Evolutionary conservation across 2,888 invertebrate species (phyloP), one percentile per base, ranked within the genome.

Genomic region (Rhagonycha fulva): DNA sequence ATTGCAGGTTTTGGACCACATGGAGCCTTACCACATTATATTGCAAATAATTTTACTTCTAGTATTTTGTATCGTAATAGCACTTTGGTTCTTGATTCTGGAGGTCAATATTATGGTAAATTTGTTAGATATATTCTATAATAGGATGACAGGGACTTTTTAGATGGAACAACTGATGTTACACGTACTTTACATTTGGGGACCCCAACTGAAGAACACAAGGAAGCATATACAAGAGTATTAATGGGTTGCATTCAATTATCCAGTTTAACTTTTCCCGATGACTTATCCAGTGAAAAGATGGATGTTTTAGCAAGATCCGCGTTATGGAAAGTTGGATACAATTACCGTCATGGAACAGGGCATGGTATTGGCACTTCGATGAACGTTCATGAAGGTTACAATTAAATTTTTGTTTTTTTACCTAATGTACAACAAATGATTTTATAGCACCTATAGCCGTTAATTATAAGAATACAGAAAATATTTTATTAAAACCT

Each of bases 161-260:
- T 90, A 91, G 97, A 97, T 89, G 98, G 98, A 14, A 98, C 98
- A 1, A 98, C 98, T 2, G 95, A 96, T 83, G 93, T 98, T 0
- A 96, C 97, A 0, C 91, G 98, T 75, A 98, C 98, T 0, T 89
- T 97, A 19, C 97, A 97, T 87, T 95, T 95, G 86, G 98, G 97
- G 0, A 89, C 88, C 4, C 96, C 97, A 1, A 92, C 93, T 0
- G 86, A 88, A 0, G 92, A 92, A 68, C 93, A 95, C 86, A 92
- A 91, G 82, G 92, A 93, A 80, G 95, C 95, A 0, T 98, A 97
- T 87, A 98, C 98, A 0, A 91, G 94, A 74, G 96, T 97, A 2
- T 88, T 98, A 77, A 92, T 94, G 0, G 91, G 94, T 0, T 89
- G 92, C 62, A 94, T 96, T 28, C 93, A 94, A 78, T 87, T 98